Evolutionary conservation across 1,140 invertebrate species (phyloP).

Genomic region (Palaemon carinicauda): DNA sequence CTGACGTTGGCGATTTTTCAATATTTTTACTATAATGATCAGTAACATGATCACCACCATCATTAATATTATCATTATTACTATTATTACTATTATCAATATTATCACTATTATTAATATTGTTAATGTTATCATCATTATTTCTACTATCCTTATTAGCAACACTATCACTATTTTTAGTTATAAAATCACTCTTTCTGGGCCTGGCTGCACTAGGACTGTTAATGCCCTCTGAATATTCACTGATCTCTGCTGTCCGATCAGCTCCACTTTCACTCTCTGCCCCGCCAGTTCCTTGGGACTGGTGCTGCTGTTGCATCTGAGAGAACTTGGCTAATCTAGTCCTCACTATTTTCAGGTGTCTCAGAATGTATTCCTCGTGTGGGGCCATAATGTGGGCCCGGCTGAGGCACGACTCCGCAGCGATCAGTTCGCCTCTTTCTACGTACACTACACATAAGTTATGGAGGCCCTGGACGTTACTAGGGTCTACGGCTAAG

Average conservation of each 20-base stretch:
- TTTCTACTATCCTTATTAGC: neutral
- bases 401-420: slow-evolving; percentile 83
- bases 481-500: slow-evolving; percentile 84
- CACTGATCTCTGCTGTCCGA: slow-evolving; percentile 17
- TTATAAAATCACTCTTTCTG: slow-evolving; percentile 55
- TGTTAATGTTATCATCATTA: slow-evolving; percentile 5
- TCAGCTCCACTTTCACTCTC: neutral
- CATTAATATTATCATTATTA: neutral
- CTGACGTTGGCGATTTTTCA: slow-evolving; percentile 21
- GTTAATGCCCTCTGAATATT: neutral
- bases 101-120: neutral
- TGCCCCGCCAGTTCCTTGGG: neutral
- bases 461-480: slow-evolving; percentile 95
- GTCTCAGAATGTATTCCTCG: slow-evolving; percentile 89
- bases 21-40: slow-evolving; percentile 22
- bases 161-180: slow-evolving; percentile 53
- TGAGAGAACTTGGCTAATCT: slow-evolving; percentile 64
- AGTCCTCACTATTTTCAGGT: slow-evolving; percentile 84
- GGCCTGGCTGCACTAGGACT: slow-evolving; percentile 31
- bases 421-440: slow-evolving; percentile 80
- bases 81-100: neutral
- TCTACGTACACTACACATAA: slow-evolving; percentile 95
- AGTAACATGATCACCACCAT: too few species aligned
- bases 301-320: slow-evolving; percentile 49
- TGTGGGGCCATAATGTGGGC: slow-evolving; percentile 82